phyloP scores from a whole-genome alignment of 30 jellyfish, hydroid and myxozoan genomes.

The Pseudorhiza aurosa region DNA sequence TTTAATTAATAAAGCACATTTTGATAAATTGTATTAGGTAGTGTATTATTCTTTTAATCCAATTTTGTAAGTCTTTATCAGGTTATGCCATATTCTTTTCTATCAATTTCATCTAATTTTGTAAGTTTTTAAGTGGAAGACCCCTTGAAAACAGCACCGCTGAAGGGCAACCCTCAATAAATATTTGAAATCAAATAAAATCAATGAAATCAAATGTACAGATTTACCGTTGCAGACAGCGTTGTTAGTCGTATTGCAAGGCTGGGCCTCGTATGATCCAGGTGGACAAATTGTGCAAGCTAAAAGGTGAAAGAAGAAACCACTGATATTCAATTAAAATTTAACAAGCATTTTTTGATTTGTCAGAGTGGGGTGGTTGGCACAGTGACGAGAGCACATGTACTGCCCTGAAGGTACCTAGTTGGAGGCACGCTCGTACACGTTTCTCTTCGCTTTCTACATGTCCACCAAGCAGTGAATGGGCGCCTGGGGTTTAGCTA shows the following conservation, averaged over 20 bases:
- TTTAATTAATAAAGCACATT: background rate
- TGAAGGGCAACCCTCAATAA: no score
- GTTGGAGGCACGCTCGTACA: no score
- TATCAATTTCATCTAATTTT: background rate
- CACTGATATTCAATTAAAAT: no score
- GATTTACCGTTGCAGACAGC: slow-evolving; percentile 48
- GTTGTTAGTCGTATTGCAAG: slow-evolving; percentile 57
- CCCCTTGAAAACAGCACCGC: background rate
- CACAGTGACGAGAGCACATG: no score
- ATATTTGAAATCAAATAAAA: background rate
- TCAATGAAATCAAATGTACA: slow-evolving; percentile 4
- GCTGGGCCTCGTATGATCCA: slow-evolving; percentile 11
- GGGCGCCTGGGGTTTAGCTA: no score
- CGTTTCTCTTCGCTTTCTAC: no score
- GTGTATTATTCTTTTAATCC: background rate
- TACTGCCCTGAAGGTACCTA: no score
- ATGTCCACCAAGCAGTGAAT: no score
- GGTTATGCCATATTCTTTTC: background rate
- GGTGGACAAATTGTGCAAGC: slow-evolving; percentile 51
- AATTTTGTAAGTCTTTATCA: background rate
- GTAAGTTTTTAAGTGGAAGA: background rate
- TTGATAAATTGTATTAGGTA: background rate
- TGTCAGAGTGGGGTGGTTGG: no score
- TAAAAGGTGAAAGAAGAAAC: no score
- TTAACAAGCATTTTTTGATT: no score